Percentiles rank a stretch among this genome's conserved stretches.
Evolutionary conservation across 2,888 invertebrate species (phyloP).

Genomic region (Scaptomyza tumidula): DNA sequence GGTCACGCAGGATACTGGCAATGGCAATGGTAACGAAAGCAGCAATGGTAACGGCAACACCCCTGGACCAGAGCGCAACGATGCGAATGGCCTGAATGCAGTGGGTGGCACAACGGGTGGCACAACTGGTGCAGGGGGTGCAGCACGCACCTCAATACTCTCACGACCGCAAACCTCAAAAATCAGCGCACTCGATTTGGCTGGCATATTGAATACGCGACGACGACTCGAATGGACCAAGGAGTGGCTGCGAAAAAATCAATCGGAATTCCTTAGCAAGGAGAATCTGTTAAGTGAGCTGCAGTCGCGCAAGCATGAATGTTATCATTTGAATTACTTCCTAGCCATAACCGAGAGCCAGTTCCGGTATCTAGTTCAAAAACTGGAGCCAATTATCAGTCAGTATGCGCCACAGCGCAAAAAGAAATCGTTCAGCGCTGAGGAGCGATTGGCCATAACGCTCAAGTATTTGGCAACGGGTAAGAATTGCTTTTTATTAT

Average conservation of each 20-base stretch:
- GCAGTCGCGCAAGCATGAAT: constrained; percentile 82
- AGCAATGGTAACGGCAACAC: constrained; percentile 60
- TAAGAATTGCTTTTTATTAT: constrained; percentile 47
- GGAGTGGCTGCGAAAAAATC: constrained; percentile 83
- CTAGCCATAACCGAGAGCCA: constrained; percentile 83
- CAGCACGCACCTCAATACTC: constrained; percentile 68
- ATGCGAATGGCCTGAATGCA: constrained; percentile 41
- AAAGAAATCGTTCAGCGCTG: constrained; percentile 83
- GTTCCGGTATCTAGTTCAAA: constrained; percentile 82
- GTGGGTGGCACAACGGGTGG: constrained; percentile 26
- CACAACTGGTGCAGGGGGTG: constrained; percentile 50
- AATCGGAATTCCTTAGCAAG: constrained; percentile 81
- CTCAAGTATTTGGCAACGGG: constrained; percentile 84
- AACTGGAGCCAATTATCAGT: constrained; percentile 82
- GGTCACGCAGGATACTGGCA: constrained; percentile 74
- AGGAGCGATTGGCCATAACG: constrained; percentile 83
- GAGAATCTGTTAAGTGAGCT: constrained; percentile 82
- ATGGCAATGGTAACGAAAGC: constrained; percentile 57
- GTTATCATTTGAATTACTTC: constrained; percentile 83
- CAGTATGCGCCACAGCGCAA: constrained; percentile 83
- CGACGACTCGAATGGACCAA: constrained; percentile 83
- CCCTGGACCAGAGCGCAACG: constrained; percentile 54
- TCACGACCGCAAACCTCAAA: constrained; percentile 72
- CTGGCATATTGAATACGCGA: constrained; percentile 82
- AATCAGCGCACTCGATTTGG: constrained; percentile 78